Base-by-base conservation (phyloP, 2,888 invertebrate species). In the Pristionchus maxplancki region DNA sequence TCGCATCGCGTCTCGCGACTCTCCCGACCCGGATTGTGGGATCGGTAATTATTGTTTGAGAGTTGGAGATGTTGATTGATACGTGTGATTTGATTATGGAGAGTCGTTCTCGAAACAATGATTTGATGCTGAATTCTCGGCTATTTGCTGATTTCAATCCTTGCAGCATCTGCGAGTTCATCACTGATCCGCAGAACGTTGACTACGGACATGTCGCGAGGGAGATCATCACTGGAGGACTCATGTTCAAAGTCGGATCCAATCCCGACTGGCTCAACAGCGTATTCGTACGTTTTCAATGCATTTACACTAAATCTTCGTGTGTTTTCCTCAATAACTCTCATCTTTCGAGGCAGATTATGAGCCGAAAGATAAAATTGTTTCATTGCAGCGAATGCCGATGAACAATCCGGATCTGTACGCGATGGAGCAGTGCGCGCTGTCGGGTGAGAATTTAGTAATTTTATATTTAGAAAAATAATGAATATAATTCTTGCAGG, bases 391-490 rank as follows among this genome's bases (percentile, higher is more conserved):
- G 90, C 89, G 90, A n/a, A 91, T 93, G 89, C 92, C 92, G 6
- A 89, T 93, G 48, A 93, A 93, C 89, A 91, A 93, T 84, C 93
- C 93, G 5, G 93, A 93, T 34, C 89, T 92, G 71, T 92, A 92
- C 83, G 28, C 89, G 50, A 62, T 93, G 24, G 93, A 93, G 50
- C 93, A 93, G 85, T 88, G 92, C 6, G 93, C 93, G 4, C 91
- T 91, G 13, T 40, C 93, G 37, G 93, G 86, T 87, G 20, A 9
- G 71, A 6, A 13, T 62, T 15, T 11, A 24, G n/a, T 83, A 20
- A 48, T 62, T 34, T 13, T 17, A 34, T 20, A 37, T 34, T 84
- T 37, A n/a, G 81, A n/a, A 83, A 53, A 34, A 28, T 20, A 17
- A 53, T 53, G 28, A 5, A 34, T 24, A 81, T 53, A 58, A 37